phyloP scores from a whole-genome alignment of 1,140 invertebrate species.

The Planococcus citri region DNA sequence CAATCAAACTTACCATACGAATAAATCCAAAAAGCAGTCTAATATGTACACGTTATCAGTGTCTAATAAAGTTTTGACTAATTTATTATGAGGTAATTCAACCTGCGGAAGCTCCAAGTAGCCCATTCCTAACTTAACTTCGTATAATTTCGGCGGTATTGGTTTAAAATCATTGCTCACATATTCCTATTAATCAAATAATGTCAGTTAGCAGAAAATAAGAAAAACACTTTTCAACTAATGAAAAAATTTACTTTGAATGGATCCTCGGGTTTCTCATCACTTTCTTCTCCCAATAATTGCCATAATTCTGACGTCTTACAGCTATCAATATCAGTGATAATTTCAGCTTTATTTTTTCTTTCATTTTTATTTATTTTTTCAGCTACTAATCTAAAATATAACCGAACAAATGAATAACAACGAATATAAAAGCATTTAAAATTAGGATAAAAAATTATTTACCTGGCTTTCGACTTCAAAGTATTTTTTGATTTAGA shows the following conservation, averaged over 20 bases:
- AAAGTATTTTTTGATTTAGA: slow-evolving; percentile 86
- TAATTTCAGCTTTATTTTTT: slow-evolving; percentile 86
- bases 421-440: background rate
- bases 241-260: slow-evolving; percentile 23
- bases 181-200: slow-evolving; percentile 51
- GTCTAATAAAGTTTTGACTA: slow-evolving; percentile 61
- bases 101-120: slow-evolving; percentile 96
- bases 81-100: slow-evolving; percentile 62
- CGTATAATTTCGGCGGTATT: slow-evolving; percentile 70
- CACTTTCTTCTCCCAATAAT: slow-evolving; percentile 44
- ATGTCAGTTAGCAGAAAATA: background rate
- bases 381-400: slow-evolving; percentile 72
- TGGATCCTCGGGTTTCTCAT: slow-evolving; percentile 31
- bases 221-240: background rate
- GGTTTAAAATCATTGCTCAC: slow-evolving; percentile 66
- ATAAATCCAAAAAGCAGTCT: slow-evolving; percentile 91
- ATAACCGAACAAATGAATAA: background rate
- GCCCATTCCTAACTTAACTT: slow-evolving; percentile 93
- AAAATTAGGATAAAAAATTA: background rate
- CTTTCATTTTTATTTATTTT: slow-evolving; percentile 99
- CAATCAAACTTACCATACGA: slow-evolving; percentile 65
- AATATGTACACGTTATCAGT: slow-evolving; percentile 95
- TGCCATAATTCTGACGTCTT: slow-evolving; percentile 80
- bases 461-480: slow-evolving; percentile 71
- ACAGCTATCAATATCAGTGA: slow-evolving; percentile 65